phyloP scores from a whole-genome alignment of 1,140 invertebrate species.

The Anthonomus grandis region DNA sequence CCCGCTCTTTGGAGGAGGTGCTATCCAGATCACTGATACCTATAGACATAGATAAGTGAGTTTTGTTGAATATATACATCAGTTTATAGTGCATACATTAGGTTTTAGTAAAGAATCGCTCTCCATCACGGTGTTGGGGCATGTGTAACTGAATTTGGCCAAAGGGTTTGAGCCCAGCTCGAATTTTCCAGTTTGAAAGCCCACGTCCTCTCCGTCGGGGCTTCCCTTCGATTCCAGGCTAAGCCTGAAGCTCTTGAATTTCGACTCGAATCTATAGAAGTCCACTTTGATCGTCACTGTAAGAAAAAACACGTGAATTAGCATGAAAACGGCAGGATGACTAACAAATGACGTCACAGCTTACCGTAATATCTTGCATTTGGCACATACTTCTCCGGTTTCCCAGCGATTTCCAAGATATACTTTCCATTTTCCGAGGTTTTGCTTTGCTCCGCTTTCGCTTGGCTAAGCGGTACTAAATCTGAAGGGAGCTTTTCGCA shows the following conservation, averaged over 20 bases:
- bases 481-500: conserved; percentile 4
- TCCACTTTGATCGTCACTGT: conserved; percentile 18
- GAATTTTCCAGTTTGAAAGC: conserved; percentile 52
- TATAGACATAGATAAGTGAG: conserved; percentile 29
- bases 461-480: neutral
- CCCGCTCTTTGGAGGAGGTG: conserved; percentile 68
- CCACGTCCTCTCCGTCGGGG: conserved; percentile 7
- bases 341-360: too few species aligned
- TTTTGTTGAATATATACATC: neutral
- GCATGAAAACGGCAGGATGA: too few species aligned
- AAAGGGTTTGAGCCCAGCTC: conserved; percentile 62
- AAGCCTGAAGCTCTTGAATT: conserved; percentile 32
- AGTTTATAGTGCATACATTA: conserved; percentile 51
- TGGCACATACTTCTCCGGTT: conserved; percentile 16
- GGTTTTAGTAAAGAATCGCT: conserved; percentile 66
- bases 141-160: conserved; percentile 68
- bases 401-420: conserved; percentile 17
- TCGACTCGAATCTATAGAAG: conserved; percentile 2
- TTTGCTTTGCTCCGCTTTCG: conserved; percentile 7
- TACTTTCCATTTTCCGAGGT: conserved; percentile 6
- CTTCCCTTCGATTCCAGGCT: conserved; percentile 24
- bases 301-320: conserved; percentile 6
- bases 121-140: conserved; percentile 72
- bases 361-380: conserved; percentile 22
- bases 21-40: conserved; percentile 66